These are phyloP conservation scores for Drosophila mimica DNA, from an alignment of 2,888 invertebrate species.

Conservation along the genomic window DNA sequence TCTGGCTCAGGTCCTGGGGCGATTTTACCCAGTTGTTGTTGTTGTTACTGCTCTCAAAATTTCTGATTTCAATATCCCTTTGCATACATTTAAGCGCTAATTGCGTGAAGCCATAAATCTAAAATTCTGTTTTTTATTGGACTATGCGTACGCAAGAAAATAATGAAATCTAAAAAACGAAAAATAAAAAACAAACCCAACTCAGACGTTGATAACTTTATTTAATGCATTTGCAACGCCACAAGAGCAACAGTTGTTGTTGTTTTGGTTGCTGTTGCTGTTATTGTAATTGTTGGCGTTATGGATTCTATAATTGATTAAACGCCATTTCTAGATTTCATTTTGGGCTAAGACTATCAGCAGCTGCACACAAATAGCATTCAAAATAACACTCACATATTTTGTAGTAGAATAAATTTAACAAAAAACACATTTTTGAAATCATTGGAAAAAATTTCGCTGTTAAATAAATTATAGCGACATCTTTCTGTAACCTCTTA, in stretches of 20 bases:
- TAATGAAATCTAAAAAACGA: slow-evolving; percentile 31
- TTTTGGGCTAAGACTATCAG: slow-evolving; percentile 11
- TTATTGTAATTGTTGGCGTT: slow-evolving; percentile 3
- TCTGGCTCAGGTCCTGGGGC: slow-evolving; percentile 36
- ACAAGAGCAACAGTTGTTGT: slow-evolving; percentile 33
- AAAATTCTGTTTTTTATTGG: slow-evolving; percentile 64
- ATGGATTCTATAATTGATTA: slow-evolving; percentile 31
- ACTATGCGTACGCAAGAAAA: slow-evolving; percentile 36
- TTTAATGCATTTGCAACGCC: slow-evolving; percentile 71
- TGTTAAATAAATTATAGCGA: not conserved
- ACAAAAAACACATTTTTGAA: not conserved
- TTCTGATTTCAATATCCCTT: slow-evolving; percentile 75
- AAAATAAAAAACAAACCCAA: slow-evolving; percentile 17
- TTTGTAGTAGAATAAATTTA: not conserved
- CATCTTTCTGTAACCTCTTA: not conserved
- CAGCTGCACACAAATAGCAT: slow-evolving; percentile 30
- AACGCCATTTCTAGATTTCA: not conserved
- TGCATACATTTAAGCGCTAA: slow-evolving; percentile 81
- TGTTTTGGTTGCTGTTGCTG: slow-evolving; percentile 1
- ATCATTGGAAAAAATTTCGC: not conserved
- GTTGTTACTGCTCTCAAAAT: slow-evolving; percentile 16
- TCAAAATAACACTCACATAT: not conserved
- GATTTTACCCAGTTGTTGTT: slow-evolving; percentile 15
- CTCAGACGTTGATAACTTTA: slow-evolving; percentile 68
- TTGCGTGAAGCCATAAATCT: slow-evolving; percentile 82